phyloP scores from a whole-genome alignment of 2,888 invertebrate genomes.

The Aphidius colemani region DNA sequence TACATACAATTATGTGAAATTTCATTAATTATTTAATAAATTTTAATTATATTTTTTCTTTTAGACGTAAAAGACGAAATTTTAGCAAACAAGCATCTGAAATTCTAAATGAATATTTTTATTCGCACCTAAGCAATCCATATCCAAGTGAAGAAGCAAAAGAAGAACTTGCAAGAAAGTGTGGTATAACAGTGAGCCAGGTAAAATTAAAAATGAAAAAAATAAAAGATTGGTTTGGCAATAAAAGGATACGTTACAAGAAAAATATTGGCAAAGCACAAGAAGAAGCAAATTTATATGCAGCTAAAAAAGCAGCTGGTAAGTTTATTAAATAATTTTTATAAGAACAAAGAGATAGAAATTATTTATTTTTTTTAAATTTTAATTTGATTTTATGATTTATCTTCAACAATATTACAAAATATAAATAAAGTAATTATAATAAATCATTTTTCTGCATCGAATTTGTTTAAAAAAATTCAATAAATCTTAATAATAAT shows the following conservation, averaged over 20 bases:
- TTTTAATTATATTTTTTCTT: slow-evolving; percentile 30
- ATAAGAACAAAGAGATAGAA: too few relatives aligned
- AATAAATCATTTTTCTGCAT: too few relatives aligned
- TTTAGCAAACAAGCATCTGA: slow-evolving; percentile 99
- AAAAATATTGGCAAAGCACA: slow-evolving; percentile 99
- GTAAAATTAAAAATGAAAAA: slow-evolving; percentile 63
- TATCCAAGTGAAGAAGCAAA: slow-evolving; percentile 99
- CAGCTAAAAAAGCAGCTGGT: slow-evolving; percentile 96
- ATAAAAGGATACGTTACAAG: slow-evolving; percentile 99
- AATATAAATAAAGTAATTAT: too few relatives aligned
- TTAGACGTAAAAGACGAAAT: slow-evolving; percentile 88
- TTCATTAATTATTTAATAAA: slow-evolving; percentile 11
- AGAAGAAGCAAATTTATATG: slow-evolving; percentile 98
- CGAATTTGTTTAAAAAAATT: too few relatives aligned
- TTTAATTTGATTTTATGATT: slow-evolving; percentile 14
- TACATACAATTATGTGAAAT: slow-evolving; percentile 1
- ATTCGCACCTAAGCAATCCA: slow-evolving; percentile 98
- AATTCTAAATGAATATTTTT: slow-evolving; percentile 99
- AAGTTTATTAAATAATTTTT: slow-evolving; percentile 50
- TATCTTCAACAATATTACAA: too few relatives aligned
- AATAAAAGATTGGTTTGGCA: slow-evolving; percentile 94
- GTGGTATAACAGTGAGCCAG: slow-evolving; percentile 97
- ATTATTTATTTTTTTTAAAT: slow-evolving; percentile 11
- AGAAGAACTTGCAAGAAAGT: slow-evolving; percentile 98
- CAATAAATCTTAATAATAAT: too few relatives aligned